Evolutionary conservation across 2,888 invertebrate species (phyloP).

Genomic region (Palloptera scutellata): DNA sequence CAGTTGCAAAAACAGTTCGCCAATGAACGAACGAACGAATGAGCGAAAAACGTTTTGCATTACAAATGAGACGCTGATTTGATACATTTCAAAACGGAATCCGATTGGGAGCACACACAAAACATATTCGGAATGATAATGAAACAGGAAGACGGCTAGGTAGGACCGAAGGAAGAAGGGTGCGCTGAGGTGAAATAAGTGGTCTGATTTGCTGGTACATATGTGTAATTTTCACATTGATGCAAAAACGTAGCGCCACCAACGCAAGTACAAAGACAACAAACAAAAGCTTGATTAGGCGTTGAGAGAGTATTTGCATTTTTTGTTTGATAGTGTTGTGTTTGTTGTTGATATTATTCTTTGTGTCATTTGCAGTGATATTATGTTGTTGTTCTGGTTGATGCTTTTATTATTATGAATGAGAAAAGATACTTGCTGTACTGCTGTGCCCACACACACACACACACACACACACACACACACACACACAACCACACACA

Average conservation of each 20-base stretch:
- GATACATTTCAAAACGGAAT: not conserved
- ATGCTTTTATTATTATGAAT: too few relatives aligned
- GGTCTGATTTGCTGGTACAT: slow-evolving; percentile 3
- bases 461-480: not conserved
- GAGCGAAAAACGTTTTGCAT: slow-evolving; percentile 6
- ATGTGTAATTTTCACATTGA: slow-evolving; percentile 13
- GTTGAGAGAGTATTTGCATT: not conserved
- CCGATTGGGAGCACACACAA: not conserved
- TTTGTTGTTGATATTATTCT: not conserved
- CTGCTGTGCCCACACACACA: not conserved
- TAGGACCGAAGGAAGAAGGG: not conserved
- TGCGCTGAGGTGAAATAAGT: not conserved
- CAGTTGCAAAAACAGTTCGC: not conserved
- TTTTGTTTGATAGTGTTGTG: not conserved
- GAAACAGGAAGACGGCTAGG: not conserved
- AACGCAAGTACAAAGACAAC: not conserved
- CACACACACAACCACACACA: not conserved
- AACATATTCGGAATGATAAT: slow-evolving; percentile 2
- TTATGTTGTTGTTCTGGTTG: not conserved
- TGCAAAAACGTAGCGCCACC: not conserved
- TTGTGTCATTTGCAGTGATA: not conserved
- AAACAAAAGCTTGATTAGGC: slow-evolving; percentile 16
- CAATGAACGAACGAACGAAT: too few relatives aligned
- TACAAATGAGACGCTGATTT: slow-evolving; percentile 19
- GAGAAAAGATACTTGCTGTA: not conserved